A percentile compares a stretch with the other conserved stretches of the same genome.
phyloP scores from a whole-genome alignment of 2,888 invertebrate genomes.

The Heliconius erato region DNA sequence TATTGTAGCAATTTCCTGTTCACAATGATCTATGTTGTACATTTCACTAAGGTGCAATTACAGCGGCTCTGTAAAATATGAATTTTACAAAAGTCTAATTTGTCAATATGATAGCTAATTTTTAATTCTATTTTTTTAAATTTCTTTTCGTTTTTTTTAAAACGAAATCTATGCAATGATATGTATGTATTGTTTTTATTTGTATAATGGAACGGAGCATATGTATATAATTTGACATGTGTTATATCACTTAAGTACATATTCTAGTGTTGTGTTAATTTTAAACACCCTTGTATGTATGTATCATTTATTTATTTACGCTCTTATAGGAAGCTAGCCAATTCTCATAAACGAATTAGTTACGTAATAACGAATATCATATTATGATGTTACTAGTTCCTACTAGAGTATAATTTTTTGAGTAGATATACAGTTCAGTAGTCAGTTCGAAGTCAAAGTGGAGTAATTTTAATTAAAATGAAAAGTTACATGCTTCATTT shows the following conservation, averaged over 20 bases:
- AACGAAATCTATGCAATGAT: too few relatives aligned
- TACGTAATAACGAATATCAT: not conserved
- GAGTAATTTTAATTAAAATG: too few relatives aligned
- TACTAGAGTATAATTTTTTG: not conserved
- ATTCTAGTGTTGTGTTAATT: not conserved
- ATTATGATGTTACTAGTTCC: not conserved
- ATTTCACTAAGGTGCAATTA: constrained; percentile 11
- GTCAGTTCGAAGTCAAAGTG: too few relatives aligned
- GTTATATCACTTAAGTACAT: too few relatives aligned
- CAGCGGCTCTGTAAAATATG: constrained; percentile 6
- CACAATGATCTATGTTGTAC: constrained; percentile 19
- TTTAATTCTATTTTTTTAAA: not conserved
- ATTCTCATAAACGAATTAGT: constrained; percentile 11
- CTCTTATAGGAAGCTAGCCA: constrained; percentile 31
- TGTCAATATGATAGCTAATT: constrained; percentile 5
- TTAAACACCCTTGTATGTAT: not conserved
- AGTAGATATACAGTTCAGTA: too few relatives aligned
- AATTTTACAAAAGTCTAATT: not conserved
- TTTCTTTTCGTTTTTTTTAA: too few relatives aligned
- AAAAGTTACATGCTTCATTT: too few relatives aligned
- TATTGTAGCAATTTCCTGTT: constrained; percentile 37
- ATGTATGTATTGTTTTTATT: not conserved
- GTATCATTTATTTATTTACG: constrained; percentile 26
- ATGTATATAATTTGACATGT: too few relatives aligned
- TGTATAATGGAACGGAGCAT: not conserved